Evolutionary conservation across 2,113 vertebrate genomes (phyloP).

Genomic region (Corythaeola cristata): DNA sequence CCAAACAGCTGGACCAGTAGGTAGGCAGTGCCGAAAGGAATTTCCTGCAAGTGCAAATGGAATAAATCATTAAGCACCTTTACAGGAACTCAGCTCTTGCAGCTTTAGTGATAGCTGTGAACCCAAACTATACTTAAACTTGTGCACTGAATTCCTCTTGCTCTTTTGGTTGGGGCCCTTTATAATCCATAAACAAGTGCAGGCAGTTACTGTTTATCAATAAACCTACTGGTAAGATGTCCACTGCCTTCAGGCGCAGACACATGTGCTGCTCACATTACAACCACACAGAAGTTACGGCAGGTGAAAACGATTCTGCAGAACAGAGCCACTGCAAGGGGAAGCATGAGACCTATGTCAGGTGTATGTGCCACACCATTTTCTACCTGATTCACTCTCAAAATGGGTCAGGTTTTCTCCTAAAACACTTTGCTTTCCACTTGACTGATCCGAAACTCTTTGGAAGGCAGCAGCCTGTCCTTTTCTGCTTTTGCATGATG

Average conservation of each 20-base stretch:
- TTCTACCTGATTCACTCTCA: not conserved
- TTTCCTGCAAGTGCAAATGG: constrained; percentile 8
- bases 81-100: not conserved
- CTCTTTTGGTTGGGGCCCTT: not conserved
- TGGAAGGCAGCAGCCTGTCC: not conserved
- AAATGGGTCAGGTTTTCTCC: not conserved
- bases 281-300: not conserved
- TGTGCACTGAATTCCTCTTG: not conserved
- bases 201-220: not conserved
- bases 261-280: rapidly evolving
- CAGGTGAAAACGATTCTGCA: not conserved
- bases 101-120: not conserved
- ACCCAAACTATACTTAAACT: not conserved
- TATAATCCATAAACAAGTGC: not conserved
- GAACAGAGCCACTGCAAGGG: not conserved
- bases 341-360: not conserved
- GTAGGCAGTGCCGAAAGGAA: constrained; percentile 4
- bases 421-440: not conserved
- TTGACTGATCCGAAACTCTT: not conserved
- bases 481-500: not conserved
- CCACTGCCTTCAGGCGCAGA: not conserved
- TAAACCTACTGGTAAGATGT: not conserved
- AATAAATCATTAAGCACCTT: not conserved
- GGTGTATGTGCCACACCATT: not conserved
- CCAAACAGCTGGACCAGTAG: not conserved